Conservation (phyloP, 2,888 invertebrate species). For the Arge pagana region DNA sequence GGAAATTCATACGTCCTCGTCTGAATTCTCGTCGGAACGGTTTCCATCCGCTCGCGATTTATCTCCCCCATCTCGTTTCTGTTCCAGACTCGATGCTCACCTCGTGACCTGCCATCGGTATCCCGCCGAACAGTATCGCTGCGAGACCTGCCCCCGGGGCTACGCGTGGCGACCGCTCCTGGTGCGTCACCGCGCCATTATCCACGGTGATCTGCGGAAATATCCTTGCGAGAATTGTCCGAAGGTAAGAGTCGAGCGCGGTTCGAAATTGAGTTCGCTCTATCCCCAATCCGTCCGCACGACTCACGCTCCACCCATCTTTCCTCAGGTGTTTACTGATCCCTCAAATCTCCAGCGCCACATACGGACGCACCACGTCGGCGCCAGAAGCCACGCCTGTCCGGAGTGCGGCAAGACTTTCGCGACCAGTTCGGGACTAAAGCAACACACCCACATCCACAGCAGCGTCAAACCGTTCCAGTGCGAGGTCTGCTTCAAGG, state of each 20-base stretch:
- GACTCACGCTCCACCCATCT: constrained; percentile 42
- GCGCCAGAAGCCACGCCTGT: constrained; percentile 95
- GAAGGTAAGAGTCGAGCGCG: constrained; percentile 65
- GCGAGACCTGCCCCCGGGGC: constrained; percentile 82
- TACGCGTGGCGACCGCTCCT: constrained; percentile 83
- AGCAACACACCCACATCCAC: constrained; percentile 99
- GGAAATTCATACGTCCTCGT: neutral
- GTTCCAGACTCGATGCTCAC: constrained; percentile 82
- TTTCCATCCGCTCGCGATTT: neutral
- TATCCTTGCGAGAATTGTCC: constrained; percentile 93
- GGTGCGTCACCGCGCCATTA: constrained; percentile 79
- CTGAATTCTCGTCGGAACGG: neutral
- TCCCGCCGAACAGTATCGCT: constrained; percentile 77
- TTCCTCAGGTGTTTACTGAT: constrained; percentile 89
- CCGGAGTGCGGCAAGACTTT: constrained; percentile 99
- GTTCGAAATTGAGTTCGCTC: constrained; percentile 33
- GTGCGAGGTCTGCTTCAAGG: constrained; percentile 96
- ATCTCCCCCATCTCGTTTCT: constrained; percentile 21
- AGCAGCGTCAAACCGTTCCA: constrained; percentile 97
- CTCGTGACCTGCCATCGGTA: constrained; percentile 79
- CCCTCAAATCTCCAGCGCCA: constrained; percentile 96
- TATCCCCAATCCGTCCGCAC: constrained; percentile 3
- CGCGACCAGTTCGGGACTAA: constrained; percentile 95
- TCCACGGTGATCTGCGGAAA: constrained; percentile 81
- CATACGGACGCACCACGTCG: constrained; percentile 93